Conservation (phyloP, 2,113 vertebrate genomes). For the Thymallus thymallus region DNA sequence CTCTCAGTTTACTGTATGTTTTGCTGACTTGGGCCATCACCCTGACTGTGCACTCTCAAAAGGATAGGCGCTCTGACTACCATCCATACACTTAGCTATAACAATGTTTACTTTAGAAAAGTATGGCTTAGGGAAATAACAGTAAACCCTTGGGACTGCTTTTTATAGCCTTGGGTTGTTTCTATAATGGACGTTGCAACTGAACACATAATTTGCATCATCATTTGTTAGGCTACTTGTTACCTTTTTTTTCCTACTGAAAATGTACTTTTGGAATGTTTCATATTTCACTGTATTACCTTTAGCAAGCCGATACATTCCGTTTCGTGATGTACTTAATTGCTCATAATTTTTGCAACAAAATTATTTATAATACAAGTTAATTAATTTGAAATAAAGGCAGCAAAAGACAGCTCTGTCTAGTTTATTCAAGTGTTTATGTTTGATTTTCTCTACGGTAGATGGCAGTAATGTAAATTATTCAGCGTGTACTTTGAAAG, state of each 20-base stretch:
- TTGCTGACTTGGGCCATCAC: conserved; percentile 67
- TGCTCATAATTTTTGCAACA: no score
- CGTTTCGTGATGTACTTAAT: no score
- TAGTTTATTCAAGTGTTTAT: neutral
- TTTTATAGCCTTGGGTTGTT: no score
- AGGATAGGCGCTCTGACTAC: conserved; percentile 6
- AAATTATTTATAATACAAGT: no score
- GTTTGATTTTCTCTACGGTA: neutral
- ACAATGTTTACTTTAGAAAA: neutral
- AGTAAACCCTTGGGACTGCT: no score
- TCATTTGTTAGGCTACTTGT: no score
- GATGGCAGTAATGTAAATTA: neutral
- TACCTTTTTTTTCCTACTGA: no score
- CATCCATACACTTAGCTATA: neutral
- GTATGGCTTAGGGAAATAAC: no score
- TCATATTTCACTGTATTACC: no score
- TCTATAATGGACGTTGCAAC: neutral
- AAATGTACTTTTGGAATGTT: no score
- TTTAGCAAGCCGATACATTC: no score
- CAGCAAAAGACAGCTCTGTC: neutral
- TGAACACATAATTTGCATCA: neutral
- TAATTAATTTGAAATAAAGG: neutral
- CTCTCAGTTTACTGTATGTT: conserved; percentile 75
- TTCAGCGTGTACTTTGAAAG: neutral
- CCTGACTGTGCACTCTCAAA: conserved; percentile 73